Evolutionary conservation across 2,888 invertebrate genomes (phyloP).

Genomic region (Punctoribates punctum): DNA sequence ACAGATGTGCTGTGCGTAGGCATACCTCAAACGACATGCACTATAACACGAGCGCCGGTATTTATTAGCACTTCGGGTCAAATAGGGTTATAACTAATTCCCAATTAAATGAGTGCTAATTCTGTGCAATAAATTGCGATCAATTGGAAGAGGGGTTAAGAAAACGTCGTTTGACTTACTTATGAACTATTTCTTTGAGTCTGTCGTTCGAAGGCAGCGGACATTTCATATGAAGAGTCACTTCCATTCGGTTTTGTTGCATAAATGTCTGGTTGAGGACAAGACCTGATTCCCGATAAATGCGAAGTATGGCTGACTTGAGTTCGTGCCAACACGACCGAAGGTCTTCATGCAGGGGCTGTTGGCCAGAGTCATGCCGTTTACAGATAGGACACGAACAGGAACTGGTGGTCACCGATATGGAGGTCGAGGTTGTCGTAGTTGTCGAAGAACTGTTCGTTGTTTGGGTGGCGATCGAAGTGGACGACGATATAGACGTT

Average conservation of each 20-base stretch:
- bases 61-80: background rate
- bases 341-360: constrained; percentile 15
- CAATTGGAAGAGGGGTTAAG: background rate
- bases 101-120: too few relatives aligned
- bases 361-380: background rate
- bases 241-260: constrained; percentile 40
- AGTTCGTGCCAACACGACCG: constrained; percentile 55
- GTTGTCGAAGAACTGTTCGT: constrained; percentile 1
- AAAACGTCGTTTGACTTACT: constrained; percentile 52
- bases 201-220: constrained; percentile 48
- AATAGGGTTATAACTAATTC: background rate
- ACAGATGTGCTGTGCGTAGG: background rate
- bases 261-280: constrained; percentile 44
- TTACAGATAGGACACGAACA: constrained; percentile 33
- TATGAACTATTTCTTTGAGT: constrained; percentile 56
- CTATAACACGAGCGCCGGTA: background rate
- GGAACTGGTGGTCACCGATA: constrained; percentile 16
- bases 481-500: constrained; percentile 32
- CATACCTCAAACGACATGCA: background rate
- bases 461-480: constrained; percentile 35
- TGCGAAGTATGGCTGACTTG: constrained; percentile 55
- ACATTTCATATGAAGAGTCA: constrained; percentile 40
- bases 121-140: background rate
- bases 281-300: constrained; percentile 55
- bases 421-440: background rate